Evolutionary conservation across 2,797 vertebrate species (phyloP).

Genomic region (Platalea minor): DNA sequence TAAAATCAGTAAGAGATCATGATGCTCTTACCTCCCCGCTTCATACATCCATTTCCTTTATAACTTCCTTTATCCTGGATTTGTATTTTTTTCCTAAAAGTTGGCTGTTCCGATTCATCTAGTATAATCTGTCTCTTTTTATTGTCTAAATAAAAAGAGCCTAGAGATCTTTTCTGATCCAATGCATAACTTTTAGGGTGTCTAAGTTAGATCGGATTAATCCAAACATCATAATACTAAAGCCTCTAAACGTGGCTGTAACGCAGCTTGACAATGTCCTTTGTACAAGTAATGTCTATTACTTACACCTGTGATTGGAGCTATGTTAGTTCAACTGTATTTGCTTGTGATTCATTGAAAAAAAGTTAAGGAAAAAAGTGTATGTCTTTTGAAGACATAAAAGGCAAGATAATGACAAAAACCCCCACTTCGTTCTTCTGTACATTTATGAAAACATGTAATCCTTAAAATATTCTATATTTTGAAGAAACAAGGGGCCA

Average conservation of each 20-base stretch:
- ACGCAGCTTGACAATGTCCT: not conserved
- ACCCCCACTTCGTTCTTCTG: not conserved
- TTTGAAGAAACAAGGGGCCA: not conserved
- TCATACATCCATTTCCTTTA: not conserved
- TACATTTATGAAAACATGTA: not conserved
- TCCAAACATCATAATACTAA: not conserved
- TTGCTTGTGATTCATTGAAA: not conserved
- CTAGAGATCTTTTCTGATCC: not conserved
- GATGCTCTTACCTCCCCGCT: not conserved
- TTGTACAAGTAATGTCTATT: not conserved
- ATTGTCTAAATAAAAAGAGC: not conserved
- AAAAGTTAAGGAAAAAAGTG: not conserved
- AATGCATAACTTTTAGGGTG: not conserved
- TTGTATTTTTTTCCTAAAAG: fast-evolving
- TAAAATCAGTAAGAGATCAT: not conserved
- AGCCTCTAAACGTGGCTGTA: not conserved
- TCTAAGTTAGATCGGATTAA: not conserved
- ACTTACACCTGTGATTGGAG: not conserved
- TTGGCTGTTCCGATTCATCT: not conserved
- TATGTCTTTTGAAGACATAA: not conserved
- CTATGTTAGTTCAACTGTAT: not conserved
- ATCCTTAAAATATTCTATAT: not conserved
- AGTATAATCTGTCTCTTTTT: not conserved
- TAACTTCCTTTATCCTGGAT: not conserved
- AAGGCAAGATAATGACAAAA: not conserved